Percentiles rank a stretch among this genome's conserved stretches.
phyloP scores from a whole-genome alignment of 2,888 invertebrate genomes.

The Phlogophora meticulosa region DNA sequence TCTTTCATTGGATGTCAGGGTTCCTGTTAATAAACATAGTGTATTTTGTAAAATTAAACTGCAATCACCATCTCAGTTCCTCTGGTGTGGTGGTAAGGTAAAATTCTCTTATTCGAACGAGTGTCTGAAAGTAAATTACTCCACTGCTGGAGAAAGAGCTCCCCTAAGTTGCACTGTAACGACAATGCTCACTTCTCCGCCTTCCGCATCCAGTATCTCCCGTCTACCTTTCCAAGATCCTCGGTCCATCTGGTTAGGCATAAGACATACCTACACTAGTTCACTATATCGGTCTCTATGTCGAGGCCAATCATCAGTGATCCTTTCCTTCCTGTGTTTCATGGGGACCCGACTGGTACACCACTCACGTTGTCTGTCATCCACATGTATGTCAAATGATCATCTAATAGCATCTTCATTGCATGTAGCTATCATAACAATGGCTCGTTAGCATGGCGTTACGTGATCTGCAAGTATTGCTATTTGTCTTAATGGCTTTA shows the following conservation, averaged over 20 bases:
- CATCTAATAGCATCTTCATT: constrained; percentile 13
- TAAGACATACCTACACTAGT: background rate
- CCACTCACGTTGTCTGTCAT: constrained; percentile 18
- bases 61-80: too few species aligned
- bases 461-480: constrained; percentile 1
- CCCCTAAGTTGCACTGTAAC: too few species aligned
- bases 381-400: constrained; percentile 22
- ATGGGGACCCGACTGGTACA: background rate
- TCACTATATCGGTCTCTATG: too few species aligned
- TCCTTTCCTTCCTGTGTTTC: constrained; percentile 1
- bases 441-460: constrained; percentile 33
- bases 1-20: too few species aligned
- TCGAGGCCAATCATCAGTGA: background rate
- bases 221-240: background rate
- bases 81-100: too few species aligned
- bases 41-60: too few species aligned
- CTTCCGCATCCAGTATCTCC: background rate
- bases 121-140: too few species aligned
- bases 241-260: background rate
- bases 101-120: too few species aligned
- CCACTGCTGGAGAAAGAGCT: too few species aligned
- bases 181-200: background rate
- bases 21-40: too few species aligned
- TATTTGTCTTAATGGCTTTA: constrained; percentile 8
- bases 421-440: constrained; percentile 35